These are phyloP conservation scores for Chromis chromis DNA, from an alignment of 2,797 vertebrate genomes.

Conservation along the genomic window DNA sequence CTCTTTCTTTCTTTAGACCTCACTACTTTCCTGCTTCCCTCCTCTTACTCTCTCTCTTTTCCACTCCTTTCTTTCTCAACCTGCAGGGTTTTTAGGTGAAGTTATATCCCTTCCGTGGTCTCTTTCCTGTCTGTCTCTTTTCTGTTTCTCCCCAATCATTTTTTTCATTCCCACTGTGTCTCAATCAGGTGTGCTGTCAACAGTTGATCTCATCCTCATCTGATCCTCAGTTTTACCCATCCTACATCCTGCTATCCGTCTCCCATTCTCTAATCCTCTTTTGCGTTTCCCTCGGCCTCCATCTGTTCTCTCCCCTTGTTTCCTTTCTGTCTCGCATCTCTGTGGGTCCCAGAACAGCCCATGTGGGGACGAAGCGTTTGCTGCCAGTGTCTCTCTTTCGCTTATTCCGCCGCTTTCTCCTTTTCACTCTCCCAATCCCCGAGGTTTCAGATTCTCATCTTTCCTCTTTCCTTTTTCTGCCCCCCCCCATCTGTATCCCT, in stretches of 20 bases:
- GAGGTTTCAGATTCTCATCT: conserved; percentile 48
- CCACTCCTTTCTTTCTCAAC: background rate
- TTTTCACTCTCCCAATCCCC: conserved; percentile 41
- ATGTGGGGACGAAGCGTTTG: conserved; percentile 54
- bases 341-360: conserved; percentile 42
- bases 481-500: conserved; percentile 15
- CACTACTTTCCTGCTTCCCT: conserved; percentile 6
- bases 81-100: background rate
- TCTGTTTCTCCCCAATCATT: background rate
- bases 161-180: conserved; percentile 12
- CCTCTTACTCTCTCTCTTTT: background rate
- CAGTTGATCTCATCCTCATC: conserved; percentile 31
- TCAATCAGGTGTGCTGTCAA: conserved; percentile 13
- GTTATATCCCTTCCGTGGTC: background rate
- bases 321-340: conserved; percentile 50
- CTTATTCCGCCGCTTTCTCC: conserved; percentile 45
- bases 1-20: conserved; percentile 1
- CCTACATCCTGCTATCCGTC: conserved; percentile 39
- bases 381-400: conserved; percentile 58
- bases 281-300: conserved; percentile 37
- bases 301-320: conserved; percentile 52
- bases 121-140: background rate
- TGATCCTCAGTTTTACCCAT: conserved; percentile 37
- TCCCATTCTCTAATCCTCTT: conserved; percentile 42
- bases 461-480: conserved; percentile 1